Conservation (phyloP, 2,113 vertebrate species). For the Charadrius vociferus region DNA sequence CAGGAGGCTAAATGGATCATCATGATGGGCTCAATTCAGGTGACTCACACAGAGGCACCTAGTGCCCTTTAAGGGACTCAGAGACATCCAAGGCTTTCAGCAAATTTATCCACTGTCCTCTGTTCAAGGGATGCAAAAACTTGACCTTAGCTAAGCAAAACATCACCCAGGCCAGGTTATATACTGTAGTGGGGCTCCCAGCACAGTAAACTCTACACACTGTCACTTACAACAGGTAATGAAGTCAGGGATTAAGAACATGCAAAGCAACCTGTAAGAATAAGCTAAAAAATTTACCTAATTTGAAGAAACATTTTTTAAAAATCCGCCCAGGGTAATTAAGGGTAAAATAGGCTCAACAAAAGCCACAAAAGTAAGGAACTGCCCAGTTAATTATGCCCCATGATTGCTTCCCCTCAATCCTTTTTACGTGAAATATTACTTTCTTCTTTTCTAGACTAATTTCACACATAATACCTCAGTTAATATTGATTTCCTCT, state of each 20-base stretch:
- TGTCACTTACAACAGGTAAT: background rate
- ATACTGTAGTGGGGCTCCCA: background rate
- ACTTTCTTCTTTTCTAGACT: constrained; percentile 7
- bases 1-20: background rate
- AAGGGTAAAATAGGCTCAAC: background rate
- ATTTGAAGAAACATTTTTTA: background rate
- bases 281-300: background rate
- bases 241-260: background rate
- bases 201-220: background rate
- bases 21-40: background rate
- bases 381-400: background rate
- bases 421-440: background rate
- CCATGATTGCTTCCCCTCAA: background rate
- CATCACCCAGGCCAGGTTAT: background rate
- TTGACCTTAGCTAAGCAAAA: background rate
- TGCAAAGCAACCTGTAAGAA: background rate
- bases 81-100: background rate
- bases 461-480: constrained; percentile 4
- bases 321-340: background rate
- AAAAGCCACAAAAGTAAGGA: background rate
- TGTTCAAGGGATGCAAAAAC: background rate
- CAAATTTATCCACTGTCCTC: background rate
- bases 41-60: background rate
- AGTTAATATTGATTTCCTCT: constrained; percentile 10
- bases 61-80: background rate